phyloP scores from a whole-genome alignment of 2,888 invertebrate genomes.

The Acronicta psi region DNA sequence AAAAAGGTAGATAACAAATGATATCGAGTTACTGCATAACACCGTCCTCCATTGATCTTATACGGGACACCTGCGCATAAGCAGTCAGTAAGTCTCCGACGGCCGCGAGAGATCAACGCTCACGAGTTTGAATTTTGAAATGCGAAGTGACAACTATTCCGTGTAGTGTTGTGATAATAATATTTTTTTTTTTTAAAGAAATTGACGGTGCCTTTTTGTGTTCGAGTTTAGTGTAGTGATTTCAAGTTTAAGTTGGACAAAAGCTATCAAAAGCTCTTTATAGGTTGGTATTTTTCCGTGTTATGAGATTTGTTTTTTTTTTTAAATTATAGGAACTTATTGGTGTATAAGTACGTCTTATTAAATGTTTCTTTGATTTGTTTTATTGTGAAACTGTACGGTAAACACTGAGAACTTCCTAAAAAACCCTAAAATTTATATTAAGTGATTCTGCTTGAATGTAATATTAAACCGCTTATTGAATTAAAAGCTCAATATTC shows the following conservation, averaged over 20 bases:
- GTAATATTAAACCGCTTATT: no score
- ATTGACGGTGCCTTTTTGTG: conserved; percentile 4
- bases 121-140: conserved; percentile 1
- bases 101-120: conserved; percentile 40
- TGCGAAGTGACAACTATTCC: background rate
- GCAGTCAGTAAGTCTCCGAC: conserved; percentile 66
- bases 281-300: conserved; percentile 33
- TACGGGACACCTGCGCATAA: conserved; percentile 70
- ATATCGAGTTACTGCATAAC: conserved; percentile 62
- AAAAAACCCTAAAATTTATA: no score
- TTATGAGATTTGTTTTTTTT: background rate
- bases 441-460: no score
- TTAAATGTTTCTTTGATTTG: background rate
- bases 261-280: conserved; percentile 5
- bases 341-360: conserved; percentile 9
- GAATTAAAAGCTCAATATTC: no score
- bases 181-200: background rate
- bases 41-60: conserved; percentile 73
- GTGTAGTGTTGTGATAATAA: conserved; percentile 18
- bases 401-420: no score
- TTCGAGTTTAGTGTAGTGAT: conserved; percentile 17
- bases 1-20: conserved; percentile 37
- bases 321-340: conserved; percentile 6
- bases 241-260: background rate
- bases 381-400: conserved; percentile 8